Base-by-base conservation (phyloP, 1,140 invertebrate species). In the Lucilia sericata region DNA sequence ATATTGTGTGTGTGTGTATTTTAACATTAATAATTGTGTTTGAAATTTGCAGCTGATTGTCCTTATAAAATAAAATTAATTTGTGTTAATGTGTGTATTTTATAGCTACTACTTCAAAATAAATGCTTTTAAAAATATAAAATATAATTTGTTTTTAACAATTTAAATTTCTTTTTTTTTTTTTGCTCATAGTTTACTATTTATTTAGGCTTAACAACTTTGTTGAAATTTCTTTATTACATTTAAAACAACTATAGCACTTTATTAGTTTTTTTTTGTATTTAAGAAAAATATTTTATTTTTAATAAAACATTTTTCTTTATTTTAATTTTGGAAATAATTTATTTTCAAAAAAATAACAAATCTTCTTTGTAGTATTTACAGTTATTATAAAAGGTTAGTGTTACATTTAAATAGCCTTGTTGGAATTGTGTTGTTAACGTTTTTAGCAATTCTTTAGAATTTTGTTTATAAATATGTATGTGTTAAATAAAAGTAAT, bases 51-150 rank as follows among this genome's bases (percentile, higher is more conserved):
- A 60, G 17, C 55, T 60, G 55, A 60, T 60, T 60, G 55, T 60
- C 55, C 14, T 60, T 60, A 60, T n/a, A 60, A 60, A n/a, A 60
- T 60, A 60, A 60, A 60, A n/a, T 60, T 7, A 60, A 60, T n/a
- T 60, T 60, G 55, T 60, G 51, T 60, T 3, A 12, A 7, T n/a
- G 55, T 60, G 75, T 78, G 75, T 78, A 19, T 78, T 78, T 78
- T 78, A 78, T 30, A 30, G 25, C 25, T 30, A 30, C 75, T 78
- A 78, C 75, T 47, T n/a, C 42, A 78, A 78, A 78, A 78, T 78
- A 78, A 78, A 78, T 78, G 75, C 75, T 17, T 78, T 47, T 78
- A n/a, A 78, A 78, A 78, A n/a, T 36, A 36, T 36, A 42, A 34
- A 34, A 76, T 78, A 78, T 42, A n/a, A 60, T 60, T 78, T 78